Evolutionary conservation across 2,113 vertebrate genomes (phyloP), one percentile per base, ranked within the genome.

Genomic region (Ctenodactylus gundi): DNA sequence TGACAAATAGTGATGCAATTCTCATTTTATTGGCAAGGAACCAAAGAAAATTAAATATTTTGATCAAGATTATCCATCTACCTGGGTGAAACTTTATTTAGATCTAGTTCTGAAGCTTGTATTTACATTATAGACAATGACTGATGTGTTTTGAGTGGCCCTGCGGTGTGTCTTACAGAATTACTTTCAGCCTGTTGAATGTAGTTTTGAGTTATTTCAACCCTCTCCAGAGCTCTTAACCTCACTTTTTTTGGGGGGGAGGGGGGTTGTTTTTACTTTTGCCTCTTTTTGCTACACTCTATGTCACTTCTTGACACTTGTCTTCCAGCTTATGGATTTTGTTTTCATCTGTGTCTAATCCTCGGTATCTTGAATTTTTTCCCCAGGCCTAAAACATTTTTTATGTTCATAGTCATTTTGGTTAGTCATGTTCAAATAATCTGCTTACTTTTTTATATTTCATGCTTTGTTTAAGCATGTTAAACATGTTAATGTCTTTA

Each of bases 41-140:
- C n/a, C n/a, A n/a, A n/a, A n/a, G n/a, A n/a, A n/a, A 90, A 81
- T 65, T 53, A 88, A 78, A 29, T 89, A 86, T 82, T 93, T 86
- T 86, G 44, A 75, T 86, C 14, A 90, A 90, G 5, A 10, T 39
- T 86, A 46, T 55, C 39, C 29, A 90, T 49, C 51, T 85, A 51
- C 73, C 13, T 58, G 39, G 39, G 29, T 86, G 36, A 82, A 77
- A 76, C 36, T 92, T 44, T 88, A 85, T 62, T 89, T 88, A 88
- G 88, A 89, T 84, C 14, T 70, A 78, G 20, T 89, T 89, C 34
- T 49, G 80, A 27, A 85, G 13, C 21, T 84, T 88, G 14, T 6
- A 49, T 88, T n/a, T n/a, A n/a, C n/a, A n/a, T n/a, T n/a, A n/a
- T n/a, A n/a, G n/a, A n/a, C n/a, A n/a, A n/a, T n/a, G n/a, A n/a